A percentile compares a stretch with the other conserved stretches of the same genome.
Evolutionary conservation across 2,888 invertebrate species (phyloP).

Genomic region (Reticulitermes lucifugus): DNA sequence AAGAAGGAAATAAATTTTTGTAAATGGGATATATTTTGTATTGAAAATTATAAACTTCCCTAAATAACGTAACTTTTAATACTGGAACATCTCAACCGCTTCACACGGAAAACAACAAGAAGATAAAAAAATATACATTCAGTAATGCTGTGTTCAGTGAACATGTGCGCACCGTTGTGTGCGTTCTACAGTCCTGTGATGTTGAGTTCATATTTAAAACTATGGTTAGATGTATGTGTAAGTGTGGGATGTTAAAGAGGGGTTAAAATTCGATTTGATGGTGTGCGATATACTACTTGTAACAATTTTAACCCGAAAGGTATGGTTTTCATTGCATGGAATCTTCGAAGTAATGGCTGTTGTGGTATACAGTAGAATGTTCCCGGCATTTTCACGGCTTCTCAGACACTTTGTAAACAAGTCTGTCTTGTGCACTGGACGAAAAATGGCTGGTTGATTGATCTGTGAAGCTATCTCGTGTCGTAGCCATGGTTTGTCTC

Average conservation of each 20-base stretch:
- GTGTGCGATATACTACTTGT: neutral
- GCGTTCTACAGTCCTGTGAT: conserved; percentile 7
- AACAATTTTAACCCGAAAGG: neutral
- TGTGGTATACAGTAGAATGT: neutral
- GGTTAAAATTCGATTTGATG: neutral
- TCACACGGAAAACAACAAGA: neutral
- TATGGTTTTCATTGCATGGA: neutral
- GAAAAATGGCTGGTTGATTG: neutral
- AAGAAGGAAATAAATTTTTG: neutral
- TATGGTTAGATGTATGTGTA: neutral
- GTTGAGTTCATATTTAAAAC: neutral
- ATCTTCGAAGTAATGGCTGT: neutral
- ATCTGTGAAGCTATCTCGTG: neutral
- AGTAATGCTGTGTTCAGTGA: neutral
- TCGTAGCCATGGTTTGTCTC: neutral
- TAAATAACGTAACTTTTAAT: too few relatives aligned
- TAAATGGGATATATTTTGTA: neutral
- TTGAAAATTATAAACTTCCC: neutral
- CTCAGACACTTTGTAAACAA: conserved; percentile 35
- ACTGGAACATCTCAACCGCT: neutral
- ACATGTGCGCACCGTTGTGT: neutral
- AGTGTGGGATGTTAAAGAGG: neutral
- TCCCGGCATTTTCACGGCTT: conserved; percentile 40
- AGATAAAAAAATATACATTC: neutral
- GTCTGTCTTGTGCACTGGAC: neutral